Evolutionary conservation across 2,113 vertebrate species (phyloP).

Genomic region (Ancistrus triradiatus): DNA sequence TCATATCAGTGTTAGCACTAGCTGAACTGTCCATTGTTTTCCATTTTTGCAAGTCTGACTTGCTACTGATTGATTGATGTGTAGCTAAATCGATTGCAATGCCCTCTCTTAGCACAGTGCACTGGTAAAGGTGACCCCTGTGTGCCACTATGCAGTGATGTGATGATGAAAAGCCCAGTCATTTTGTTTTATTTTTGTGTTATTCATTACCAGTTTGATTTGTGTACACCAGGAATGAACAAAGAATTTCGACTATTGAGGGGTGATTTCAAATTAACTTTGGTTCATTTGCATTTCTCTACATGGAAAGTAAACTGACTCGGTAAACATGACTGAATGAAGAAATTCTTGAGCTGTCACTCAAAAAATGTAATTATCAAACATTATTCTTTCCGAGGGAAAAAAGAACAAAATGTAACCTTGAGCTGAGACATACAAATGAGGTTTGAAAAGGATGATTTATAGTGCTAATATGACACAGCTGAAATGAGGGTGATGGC

Average conservation of each 20-base stretch:
- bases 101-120: slow-evolving; percentile 26
- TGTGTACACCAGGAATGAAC: slow-evolving; percentile 43
- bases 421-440: slow-evolving; percentile 53
- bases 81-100: too few relatives aligned
- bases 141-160: neutral
- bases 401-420: slow-evolving; percentile 46
- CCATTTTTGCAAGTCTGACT: too few relatives aligned
- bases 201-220: slow-evolving; percentile 30
- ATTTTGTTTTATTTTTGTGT: slow-evolving; percentile 19
- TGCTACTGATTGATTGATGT: too few relatives aligned
- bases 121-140: slow-evolving; percentile 44
- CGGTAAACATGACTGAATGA: slow-evolving; percentile 49
- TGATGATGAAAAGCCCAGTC: slow-evolving; percentile 10
- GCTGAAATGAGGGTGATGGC: slow-evolving; percentile 40
- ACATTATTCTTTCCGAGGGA: slow-evolving; percentile 47
- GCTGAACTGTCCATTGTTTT: too few relatives aligned
- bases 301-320: slow-evolving; percentile 45
- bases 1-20: too few relatives aligned
- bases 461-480: slow-evolving; percentile 44
- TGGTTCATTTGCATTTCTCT: slow-evolving; percentile 55
- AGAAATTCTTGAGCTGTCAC: slow-evolving; percentile 45
- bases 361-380: slow-evolving; percentile 54
- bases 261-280: slow-evolving; percentile 59
- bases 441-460: slow-evolving; percentile 51
- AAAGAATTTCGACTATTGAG: slow-evolving; percentile 50